Conservation (phyloP, 2,888 invertebrate genomes). For the Beris chalybata region DNA sequence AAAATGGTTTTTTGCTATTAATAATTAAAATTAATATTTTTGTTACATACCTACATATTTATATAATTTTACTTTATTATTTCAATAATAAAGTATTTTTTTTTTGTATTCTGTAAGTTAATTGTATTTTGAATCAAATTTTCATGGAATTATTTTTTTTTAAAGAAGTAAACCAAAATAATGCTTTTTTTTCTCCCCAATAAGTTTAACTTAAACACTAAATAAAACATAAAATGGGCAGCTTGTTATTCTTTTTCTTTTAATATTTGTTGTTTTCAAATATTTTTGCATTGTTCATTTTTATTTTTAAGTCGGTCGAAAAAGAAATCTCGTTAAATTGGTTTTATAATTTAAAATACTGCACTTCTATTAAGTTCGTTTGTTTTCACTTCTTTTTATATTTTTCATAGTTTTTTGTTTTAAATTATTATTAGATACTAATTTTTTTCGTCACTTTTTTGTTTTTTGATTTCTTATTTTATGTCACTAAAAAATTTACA, state of each 20-base stretch:
- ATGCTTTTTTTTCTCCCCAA: not conserved
- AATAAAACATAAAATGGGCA: conserved; percentile 35
- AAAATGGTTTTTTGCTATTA: conserved; percentile 1
- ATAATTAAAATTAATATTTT: not conserved
- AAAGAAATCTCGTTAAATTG: conserved; percentile 20
- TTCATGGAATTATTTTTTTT: not conserved
- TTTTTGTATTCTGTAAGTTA: not conserved
- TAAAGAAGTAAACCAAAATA: no score
- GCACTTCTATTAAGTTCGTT: conserved; percentile 36
- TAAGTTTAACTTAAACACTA: conserved; percentile 14
- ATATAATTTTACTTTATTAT: not conserved
- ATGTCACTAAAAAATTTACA: conserved; percentile 43
- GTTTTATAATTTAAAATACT: conserved; percentile 32
- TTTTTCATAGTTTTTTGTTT: conserved; percentile 38
- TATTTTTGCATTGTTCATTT: conserved; percentile 13
- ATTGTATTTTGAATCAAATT: not conserved
- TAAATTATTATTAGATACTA: conserved; percentile 37
- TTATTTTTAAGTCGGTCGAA: conserved; percentile 16
- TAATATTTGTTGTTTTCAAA: conserved; percentile 1
- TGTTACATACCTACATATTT: not conserved
- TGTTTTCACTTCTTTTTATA: conserved; percentile 32
- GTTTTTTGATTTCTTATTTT: conserved; percentile 40
- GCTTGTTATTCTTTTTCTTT: conserved; percentile 24
- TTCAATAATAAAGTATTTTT: not conserved
- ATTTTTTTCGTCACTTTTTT: conserved; percentile 40